Evolutionary conservation across 1,140 invertebrate genomes (phyloP), one percentile per base, ranked within the genome.

Genomic region (Rhynchophorus ferrugineus): DNA sequence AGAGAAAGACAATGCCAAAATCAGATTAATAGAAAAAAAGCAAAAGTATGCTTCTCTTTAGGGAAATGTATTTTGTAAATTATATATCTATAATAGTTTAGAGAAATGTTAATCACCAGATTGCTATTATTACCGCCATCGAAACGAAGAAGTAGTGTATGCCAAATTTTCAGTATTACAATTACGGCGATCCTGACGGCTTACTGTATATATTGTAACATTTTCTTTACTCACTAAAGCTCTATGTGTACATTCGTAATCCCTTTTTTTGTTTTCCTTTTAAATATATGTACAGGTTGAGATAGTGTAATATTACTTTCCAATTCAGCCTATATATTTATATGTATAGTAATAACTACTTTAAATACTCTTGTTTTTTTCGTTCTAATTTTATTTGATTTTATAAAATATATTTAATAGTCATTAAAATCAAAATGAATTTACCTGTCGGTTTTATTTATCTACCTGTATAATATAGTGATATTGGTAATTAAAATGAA

Each of bases 71-170:
- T 43, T 43, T 43, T 43, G 18, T 43, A 43, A 43, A 22, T n/a
- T n/a, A n/a, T n/a, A n/a, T n/a, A n/a, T n/a, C n/a, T n/a, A n/a
- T n/a, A n/a, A n/a, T n/a, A n/a, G n/a, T n/a, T n/a, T n/a, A n/a
- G n/a, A n/a, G n/a, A n/a, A n/a, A n/a, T n/a, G n/a, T n/a, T n/a
- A n/a, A n/a, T n/a, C n/a, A n/a, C n/a, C n/a, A n/a, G n/a, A n/a
- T n/a, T n/a, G n/a, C n/a, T n/a, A n/a, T n/a, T n/a, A n/a, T n/a
- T n/a, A n/a, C n/a, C n/a, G n/a, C n/a, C n/a, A n/a, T n/a, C n/a
- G n/a, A n/a, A n/a, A n/a, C n/a, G n/a, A n/a, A n/a, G n/a, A 52
- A 52, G 45, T 46, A 52, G 50, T 52, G 50, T 52, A 52, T 52
- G 50, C 50, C 50, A 52, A 52, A 52, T 52, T 34, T 46, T 38